A percentile compares a stretch with the other conserved stretches of the same genome.
These are phyloP conservation scores for Hexactinellida sp. DNA, from an alignment of 37 sponge, comb jelly and placozoan species.

Conservation along the genomic window DNA sequence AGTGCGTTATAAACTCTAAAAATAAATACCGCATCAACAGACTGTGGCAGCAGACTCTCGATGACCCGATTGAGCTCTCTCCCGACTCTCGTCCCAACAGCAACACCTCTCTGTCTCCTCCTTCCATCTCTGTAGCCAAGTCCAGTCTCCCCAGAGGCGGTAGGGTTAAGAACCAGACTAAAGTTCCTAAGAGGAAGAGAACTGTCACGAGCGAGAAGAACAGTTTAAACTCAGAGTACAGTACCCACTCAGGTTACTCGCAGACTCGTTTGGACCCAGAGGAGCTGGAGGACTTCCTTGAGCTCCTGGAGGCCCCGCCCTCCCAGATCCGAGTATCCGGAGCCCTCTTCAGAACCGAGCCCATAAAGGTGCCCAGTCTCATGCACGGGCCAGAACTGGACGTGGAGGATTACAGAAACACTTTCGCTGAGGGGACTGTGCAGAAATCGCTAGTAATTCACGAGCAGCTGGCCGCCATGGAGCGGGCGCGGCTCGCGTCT, in stretches of 20 bases:
- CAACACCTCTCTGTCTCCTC: slow-evolving; percentile 2
- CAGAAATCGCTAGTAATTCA: slow-evolving; percentile 11
- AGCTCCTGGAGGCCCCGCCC: neutral
- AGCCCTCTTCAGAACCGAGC: neutral
- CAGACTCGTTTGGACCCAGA: neutral
- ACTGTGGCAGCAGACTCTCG: neutral
- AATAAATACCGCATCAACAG: neutral
- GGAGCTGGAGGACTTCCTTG: neutral
- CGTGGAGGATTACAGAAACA: neutral
- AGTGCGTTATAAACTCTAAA: neutral
- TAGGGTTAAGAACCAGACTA: neutral
- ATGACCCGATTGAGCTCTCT: neutral
- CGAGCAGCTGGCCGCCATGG: slow-evolving; percentile 25
- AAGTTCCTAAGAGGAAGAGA: neutral
- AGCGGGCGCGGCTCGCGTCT: slow-evolving; percentile 13
- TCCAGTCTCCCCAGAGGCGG: neutral
- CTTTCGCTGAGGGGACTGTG: neutral
- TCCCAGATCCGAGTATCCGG: neutral
- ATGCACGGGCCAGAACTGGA: neutral
- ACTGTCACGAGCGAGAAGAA: neutral
- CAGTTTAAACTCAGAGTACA: neutral
- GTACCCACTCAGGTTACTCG: neutral
- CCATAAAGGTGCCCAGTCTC: neutral
- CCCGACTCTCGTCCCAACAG: neutral
- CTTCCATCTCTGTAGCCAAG: neutral